phyloP scores from a whole-genome alignment of 2,888 invertebrate genomes.

The Lithophane leautieri region DNA sequence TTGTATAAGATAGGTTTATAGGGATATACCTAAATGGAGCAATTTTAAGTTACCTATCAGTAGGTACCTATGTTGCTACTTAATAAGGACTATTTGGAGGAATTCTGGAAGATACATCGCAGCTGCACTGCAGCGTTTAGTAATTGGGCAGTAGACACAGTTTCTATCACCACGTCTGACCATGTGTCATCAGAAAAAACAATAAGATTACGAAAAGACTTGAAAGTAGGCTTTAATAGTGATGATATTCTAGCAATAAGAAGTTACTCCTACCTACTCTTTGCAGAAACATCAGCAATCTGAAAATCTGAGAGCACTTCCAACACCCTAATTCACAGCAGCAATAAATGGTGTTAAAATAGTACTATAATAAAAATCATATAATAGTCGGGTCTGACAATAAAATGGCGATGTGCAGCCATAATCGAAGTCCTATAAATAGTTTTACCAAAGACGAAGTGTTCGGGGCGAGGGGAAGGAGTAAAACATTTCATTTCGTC shows the following conservation, averaged over 20 bases:
- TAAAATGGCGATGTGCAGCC: slow-evolving; percentile 57
- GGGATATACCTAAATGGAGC: not conserved
- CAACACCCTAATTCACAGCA: slow-evolving; percentile 22
- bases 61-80: not conserved
- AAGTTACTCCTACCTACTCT: not conserved
- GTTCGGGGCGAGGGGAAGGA: slow-evolving; percentile 24
- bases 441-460: slow-evolving; percentile 59
- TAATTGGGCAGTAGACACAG: not conserved
- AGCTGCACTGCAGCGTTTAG: not conserved
- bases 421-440: slow-evolving; percentile 62
- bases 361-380: slow-evolving; percentile 52
- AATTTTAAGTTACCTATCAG: not conserved
- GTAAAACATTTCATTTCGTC: slow-evolving; percentile 54
- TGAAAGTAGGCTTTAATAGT: not conserved
- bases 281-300: not conserved
- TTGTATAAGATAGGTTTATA: no score
- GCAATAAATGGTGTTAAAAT: slow-evolving; percentile 47
- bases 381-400: slow-evolving; percentile 54
- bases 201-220: not conserved
- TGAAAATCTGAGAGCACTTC: slow-evolving; percentile 2
- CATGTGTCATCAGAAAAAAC: not conserved
- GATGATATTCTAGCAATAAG: not conserved
- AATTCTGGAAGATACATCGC: not conserved
- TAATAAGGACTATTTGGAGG: not conserved
- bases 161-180: not conserved